A percentile compares a stretch with the other conserved stretches of the same genome.
phyloP scores from a whole-genome alignment of 2,113 vertebrate species.

The Naja naja region DNA sequence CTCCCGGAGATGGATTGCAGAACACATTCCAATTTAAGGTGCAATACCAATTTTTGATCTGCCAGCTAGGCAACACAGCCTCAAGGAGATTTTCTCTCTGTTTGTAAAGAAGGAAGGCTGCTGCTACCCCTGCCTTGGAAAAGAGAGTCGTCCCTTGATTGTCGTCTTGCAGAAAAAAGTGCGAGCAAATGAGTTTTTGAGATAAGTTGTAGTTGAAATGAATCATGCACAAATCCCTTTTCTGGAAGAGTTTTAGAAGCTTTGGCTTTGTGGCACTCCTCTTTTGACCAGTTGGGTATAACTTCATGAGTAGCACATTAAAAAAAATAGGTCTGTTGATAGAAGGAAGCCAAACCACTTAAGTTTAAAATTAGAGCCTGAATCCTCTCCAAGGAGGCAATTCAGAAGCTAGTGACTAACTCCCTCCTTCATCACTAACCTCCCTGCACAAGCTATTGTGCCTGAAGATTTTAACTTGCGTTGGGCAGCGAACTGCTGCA shows the following conservation, averaged over 20 bases:
- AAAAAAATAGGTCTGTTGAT: background rate
- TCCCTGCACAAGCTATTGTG: background rate
- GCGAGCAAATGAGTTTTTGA: background rate
- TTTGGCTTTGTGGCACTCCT: background rate
- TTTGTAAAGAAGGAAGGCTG: background rate
- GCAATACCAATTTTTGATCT: background rate
- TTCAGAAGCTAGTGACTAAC: background rate
- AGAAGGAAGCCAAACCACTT: conserved; percentile 7
- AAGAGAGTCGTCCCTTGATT: background rate
- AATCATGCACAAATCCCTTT: background rate
- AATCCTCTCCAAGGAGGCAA: background rate
- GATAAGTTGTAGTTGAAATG: background rate
- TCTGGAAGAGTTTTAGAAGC: background rate
- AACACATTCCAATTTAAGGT: background rate
- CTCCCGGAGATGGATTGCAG: background rate
- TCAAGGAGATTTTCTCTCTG: background rate
- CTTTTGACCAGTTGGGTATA: conserved; percentile 5
- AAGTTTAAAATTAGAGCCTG: background rate
- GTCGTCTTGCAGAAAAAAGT: background rate
- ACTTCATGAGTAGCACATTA: background rate
- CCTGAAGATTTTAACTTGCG: conserved; percentile 14
- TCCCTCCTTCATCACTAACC: background rate
- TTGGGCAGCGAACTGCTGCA: background rate
- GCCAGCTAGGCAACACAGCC: background rate
- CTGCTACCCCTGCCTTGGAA: background rate